These are phyloP conservation scores for Gouania willdenowi DNA, from an alignment of 2,797 vertebrate species.

Conservation along the genomic window DNA sequence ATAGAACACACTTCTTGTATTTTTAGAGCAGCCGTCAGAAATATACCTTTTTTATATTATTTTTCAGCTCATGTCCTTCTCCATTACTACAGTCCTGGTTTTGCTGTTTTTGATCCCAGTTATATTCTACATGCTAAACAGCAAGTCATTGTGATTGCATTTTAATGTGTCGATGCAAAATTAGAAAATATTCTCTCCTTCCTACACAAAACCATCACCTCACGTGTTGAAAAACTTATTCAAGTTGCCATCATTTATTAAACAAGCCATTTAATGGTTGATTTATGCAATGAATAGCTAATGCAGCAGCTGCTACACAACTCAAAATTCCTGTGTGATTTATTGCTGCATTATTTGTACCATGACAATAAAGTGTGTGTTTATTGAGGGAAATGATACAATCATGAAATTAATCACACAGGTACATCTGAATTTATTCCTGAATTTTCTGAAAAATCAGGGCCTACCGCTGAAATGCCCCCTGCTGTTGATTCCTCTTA, in stretches of 20 bases:
- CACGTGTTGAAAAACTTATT: conserved; percentile 45
- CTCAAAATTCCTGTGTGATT: conserved; percentile 45
- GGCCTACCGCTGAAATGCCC: conserved; percentile 25
- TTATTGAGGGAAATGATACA: conserved; percentile 18
- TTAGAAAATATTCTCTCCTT: conserved; percentile 10
- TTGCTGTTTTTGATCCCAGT: neutral
- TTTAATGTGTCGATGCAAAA: conserved; percentile 7
- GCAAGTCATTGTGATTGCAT: neutral
- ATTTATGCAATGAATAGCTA: conserved; percentile 67
- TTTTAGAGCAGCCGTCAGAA: conserved; percentile 58
- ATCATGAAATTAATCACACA: conserved; percentile 36
- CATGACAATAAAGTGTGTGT: conserved; percentile 20
- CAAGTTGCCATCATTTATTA: conserved; percentile 60
- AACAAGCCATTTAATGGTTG: conserved; percentile 60
- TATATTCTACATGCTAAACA: neutral
- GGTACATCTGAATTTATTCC: conserved; percentile 47
- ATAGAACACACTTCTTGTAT: conserved; percentile 47
- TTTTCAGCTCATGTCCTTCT: conserved; percentile 27
- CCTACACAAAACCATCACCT: conserved; percentile 7
- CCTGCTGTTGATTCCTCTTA: conserved; percentile 25
- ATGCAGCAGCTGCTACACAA: conserved; percentile 52
- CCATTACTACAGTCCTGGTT: neutral
- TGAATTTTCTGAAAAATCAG: conserved; percentile 41
- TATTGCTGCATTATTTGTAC: conserved; percentile 38
- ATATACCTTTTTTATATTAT: conserved; percentile 26